These are phyloP conservation scores for Lasius platythorax DNA, from an alignment of 2,888 invertebrate genomes.

Conservation along the genomic window DNA sequence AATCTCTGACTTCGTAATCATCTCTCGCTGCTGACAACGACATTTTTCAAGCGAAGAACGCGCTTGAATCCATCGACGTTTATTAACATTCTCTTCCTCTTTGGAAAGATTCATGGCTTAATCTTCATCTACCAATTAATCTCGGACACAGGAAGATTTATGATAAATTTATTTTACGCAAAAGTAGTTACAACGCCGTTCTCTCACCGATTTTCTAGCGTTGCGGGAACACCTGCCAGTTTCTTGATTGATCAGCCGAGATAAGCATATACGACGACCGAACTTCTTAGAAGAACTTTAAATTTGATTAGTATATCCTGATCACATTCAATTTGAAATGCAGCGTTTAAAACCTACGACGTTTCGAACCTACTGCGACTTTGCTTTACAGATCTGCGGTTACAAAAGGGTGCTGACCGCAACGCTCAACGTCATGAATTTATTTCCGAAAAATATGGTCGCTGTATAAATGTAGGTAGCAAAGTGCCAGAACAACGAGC, in stretches of 20 bases:
- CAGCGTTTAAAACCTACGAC: not conserved
- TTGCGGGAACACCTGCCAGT: not conserved
- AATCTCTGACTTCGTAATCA: slow-evolving; percentile 44
- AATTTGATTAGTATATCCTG: not conserved
- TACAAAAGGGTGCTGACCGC: not conserved
- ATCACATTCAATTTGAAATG: not conserved
- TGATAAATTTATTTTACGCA: slow-evolving; percentile 6
- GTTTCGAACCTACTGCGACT: not conserved
- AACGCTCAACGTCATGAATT: not conserved
- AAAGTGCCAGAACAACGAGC: slow-evolving; percentile 1
- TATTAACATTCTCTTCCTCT: slow-evolving; percentile 43
- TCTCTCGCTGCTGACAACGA: slow-evolving; percentile 45
- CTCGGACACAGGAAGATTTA: slow-evolving; percentile 4
- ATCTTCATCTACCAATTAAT: slow-evolving; percentile 44
- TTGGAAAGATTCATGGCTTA: slow-evolving; percentile 7
- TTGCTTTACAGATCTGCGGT: not conserved
- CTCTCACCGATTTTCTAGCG: not conserved
- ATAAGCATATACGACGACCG: no score
- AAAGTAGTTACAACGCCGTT: not conserved
- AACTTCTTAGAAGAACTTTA: not conserved
- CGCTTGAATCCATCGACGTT: slow-evolving; percentile 33
- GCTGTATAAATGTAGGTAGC: not conserved
- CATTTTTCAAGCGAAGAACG: slow-evolving; percentile 36
- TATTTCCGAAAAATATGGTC: slow-evolving; percentile 17
- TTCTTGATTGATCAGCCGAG: not conserved